These are phyloP conservation scores for Asarcornis scutulata DNA, from an alignment of 2,113 vertebrate species.

Conservation along the genomic window DNA sequence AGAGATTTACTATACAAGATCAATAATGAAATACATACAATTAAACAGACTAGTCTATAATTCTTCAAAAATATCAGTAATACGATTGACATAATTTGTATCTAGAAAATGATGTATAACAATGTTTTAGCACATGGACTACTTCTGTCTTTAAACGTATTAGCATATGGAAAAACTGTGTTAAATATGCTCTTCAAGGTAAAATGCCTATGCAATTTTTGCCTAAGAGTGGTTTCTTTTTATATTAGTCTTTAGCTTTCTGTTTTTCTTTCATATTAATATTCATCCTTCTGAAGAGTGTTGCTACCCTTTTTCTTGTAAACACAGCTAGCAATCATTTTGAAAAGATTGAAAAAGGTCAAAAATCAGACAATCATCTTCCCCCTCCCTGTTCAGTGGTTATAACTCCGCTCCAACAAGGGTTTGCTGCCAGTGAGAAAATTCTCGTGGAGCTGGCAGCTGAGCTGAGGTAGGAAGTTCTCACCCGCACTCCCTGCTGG, in stretches of 20 bases:
- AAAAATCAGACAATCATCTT: neutral
- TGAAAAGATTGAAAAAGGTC: neutral
- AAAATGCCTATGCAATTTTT: neutral
- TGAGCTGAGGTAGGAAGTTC: neutral
- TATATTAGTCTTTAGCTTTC: neutral
- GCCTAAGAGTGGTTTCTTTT: neutral
- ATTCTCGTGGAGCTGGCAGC: neutral
- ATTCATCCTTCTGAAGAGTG: neutral
- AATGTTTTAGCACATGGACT: neutral
- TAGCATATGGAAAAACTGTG: neutral
- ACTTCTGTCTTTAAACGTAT: neutral
- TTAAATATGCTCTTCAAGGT: neutral
- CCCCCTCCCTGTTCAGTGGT: neutral
- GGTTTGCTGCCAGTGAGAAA: neutral
- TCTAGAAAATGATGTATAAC: neutral
- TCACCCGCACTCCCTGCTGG: neutral
- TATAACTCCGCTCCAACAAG: neutral
- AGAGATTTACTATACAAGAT: neutral
- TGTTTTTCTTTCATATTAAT: neutral
- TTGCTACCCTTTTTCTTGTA: neutral
- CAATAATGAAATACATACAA: neutral
- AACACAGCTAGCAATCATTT: neutral
- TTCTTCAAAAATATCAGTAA: neutral
- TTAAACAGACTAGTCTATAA: neutral
- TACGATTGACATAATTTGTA: neutral